Percentiles rank a stretch among this genome's conserved stretches.
Conservation (phyloP, 2,888 invertebrate genomes). For the Tupiocoris notatus region DNA sequence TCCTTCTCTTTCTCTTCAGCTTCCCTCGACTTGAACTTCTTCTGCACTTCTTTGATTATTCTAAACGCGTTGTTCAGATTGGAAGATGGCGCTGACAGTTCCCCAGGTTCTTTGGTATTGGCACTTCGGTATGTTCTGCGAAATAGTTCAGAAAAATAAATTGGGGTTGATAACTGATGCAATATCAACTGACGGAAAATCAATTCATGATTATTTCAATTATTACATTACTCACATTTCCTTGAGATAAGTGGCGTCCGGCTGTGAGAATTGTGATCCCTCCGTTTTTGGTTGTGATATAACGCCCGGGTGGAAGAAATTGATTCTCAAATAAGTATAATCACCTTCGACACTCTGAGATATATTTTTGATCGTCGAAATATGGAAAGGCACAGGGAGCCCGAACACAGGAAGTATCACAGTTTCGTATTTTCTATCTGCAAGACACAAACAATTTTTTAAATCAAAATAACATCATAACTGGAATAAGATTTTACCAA, state of each 20-base stretch:
- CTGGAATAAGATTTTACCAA: too few species aligned
- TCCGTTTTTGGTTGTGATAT: constrained; percentile 88
- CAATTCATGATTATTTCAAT: too few species aligned
- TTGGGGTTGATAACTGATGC: background rate
- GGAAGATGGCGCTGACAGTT: constrained; percentile 87
- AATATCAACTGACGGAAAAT: too few species aligned
- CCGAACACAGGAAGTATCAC: constrained; percentile 98
- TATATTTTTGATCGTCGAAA: constrained; percentile 98
- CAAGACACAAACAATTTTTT: too few species aligned
- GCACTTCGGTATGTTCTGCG: constrained; percentile 90
- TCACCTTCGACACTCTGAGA: constrained; percentile 98
- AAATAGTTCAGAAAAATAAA: constrained; percentile 46
- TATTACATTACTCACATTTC: constrained; percentile 79
- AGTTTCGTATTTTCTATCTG: constrained; percentile 95
- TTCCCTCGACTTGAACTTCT: constrained; percentile 96
- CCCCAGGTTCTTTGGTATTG: constrained; percentile 96
- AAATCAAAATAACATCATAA: too few species aligned
- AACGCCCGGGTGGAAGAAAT: constrained; percentile 97
- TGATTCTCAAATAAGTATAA: constrained; percentile 95
- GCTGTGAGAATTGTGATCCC: constrained; percentile 85
- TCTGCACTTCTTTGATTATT: constrained; percentile 98
- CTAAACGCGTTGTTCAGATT: constrained; percentile 96
- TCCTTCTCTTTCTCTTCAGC: constrained; percentile 98
- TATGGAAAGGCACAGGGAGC: constrained; percentile 94
- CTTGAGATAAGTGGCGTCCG: constrained; percentile 95